Percentiles rank a stretch among this genome's conserved stretches.
Evolutionary conservation across 1,140 invertebrate genomes (phyloP).

Genomic region (Drosophila busckii): DNA sequence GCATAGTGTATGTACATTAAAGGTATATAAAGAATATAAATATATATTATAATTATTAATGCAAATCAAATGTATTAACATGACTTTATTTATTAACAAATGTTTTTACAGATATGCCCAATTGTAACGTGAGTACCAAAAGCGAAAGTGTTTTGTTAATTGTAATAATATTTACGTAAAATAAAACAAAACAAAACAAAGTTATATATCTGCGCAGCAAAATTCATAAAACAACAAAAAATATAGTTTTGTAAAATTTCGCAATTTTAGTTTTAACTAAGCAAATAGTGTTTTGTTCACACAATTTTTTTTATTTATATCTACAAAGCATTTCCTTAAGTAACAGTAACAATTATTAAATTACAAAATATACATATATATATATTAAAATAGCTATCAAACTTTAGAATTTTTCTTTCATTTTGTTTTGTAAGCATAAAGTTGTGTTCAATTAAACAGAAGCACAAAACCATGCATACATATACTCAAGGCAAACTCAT

Average conservation of each 20-base stretch:
- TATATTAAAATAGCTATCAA: neutral
- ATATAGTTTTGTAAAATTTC: conserved; percentile 72
- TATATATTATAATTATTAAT: conserved; percentile 59
- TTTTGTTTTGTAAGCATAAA: no score
- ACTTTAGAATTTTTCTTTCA: no score
- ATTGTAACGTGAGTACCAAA: no score
- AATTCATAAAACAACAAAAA: conserved; percentile 38
- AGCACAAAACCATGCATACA: conserved; percentile 28
- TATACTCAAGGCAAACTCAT: conserved; percentile 18
- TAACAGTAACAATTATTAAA: neutral
- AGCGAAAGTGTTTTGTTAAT: conserved; percentile 52
- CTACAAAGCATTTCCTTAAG: neutral
- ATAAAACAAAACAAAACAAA: conserved; percentile 35
- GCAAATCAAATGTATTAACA: conserved; percentile 25
- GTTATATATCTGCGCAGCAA: neutral
- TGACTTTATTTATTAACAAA: conserved; percentile 9
- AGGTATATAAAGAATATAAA: conserved; percentile 66
- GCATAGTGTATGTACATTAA: conserved; percentile 76
- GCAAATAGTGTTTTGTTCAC: conserved; percentile 50
- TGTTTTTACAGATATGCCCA: no score
- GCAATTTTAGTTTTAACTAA: conserved; percentile 58
- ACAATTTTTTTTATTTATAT: conserved; percentile 27
- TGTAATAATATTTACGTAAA: conserved; percentile 64
- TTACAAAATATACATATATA: conserved; percentile 15
- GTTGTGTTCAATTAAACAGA: conserved; percentile 25